phyloP scores from a whole-genome alignment of 2,888 invertebrate genomes.

The Chloromyia formosa region DNA sequence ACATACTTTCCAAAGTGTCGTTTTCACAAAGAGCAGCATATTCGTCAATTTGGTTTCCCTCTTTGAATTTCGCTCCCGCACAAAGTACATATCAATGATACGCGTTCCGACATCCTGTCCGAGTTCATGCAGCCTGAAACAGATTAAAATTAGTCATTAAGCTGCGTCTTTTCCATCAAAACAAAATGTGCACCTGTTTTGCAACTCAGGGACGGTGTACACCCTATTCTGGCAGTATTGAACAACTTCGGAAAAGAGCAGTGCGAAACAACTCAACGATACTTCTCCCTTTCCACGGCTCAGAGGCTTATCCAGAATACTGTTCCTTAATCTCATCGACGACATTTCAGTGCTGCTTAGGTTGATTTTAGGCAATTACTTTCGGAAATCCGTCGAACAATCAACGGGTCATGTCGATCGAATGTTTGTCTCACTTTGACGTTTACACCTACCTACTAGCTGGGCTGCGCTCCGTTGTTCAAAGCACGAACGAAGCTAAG shows the following conservation, averaged over 20 bases:
- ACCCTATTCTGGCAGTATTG: slow-evolving; percentile 98
- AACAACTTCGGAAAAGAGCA: slow-evolving; percentile 97
- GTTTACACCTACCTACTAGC: too few relatives aligned
- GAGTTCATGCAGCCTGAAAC: slow-evolving; percentile 85
- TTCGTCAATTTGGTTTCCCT: slow-evolving; percentile 94
- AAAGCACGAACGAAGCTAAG: too few relatives aligned
- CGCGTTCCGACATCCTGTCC: slow-evolving; percentile 95
- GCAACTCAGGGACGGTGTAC: slow-evolving; percentile 92
- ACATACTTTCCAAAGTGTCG: slow-evolving; percentile 92
- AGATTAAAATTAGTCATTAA: neutral
- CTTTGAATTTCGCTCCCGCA: slow-evolving; percentile 92
- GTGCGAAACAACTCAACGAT: slow-evolving; percentile 90
- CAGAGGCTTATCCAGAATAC: slow-evolving; percentile 87
- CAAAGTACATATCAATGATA: slow-evolving; percentile 91
- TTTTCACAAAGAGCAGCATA: slow-evolving; percentile 94
- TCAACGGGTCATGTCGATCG: too few relatives aligned
- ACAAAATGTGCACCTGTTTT: slow-evolving; percentile 78
- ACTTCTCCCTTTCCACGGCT: slow-evolving; percentile 94
- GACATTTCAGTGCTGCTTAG: slow-evolving; percentile 46
- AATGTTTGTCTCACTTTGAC: too few relatives aligned
- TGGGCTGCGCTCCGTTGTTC: too few relatives aligned
- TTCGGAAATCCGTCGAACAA: too few relatives aligned
- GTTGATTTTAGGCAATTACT: too few relatives aligned
- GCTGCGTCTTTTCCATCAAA: neutral
- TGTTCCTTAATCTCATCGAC: slow-evolving; percentile 60